phyloP scores from a whole-genome alignment of 2,888 invertebrate species.

The Sericinus montela region DNA sequence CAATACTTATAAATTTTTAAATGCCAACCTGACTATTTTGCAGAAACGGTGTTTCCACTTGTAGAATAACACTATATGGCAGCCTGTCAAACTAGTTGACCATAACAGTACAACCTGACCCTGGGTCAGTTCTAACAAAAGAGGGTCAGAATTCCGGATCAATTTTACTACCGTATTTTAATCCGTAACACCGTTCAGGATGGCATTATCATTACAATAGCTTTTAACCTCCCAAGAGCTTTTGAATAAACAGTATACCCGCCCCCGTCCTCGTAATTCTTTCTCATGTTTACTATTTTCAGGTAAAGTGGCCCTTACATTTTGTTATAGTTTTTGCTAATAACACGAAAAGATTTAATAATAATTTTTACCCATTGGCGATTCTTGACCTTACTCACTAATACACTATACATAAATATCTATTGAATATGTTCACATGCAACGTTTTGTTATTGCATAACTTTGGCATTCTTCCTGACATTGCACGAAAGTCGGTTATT shows the following conservation, averaged over 20 bases:
- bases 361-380: too few relatives aligned
- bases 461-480: constrained; percentile 33
- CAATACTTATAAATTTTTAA: too few relatives aligned
- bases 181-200: constrained; percentile 30
- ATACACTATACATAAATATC: neutral
- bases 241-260: too few relatives aligned
- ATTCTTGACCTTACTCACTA: neutral
- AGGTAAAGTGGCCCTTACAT: too few relatives aligned
- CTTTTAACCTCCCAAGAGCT: constrained; percentile 32
- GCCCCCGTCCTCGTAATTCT: too few relatives aligned
- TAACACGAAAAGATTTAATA: too few relatives aligned
- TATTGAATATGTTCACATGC: constrained; percentile 8
- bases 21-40: too few relatives aligned
- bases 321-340: too few relatives aligned
- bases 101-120: constrained; percentile 53
- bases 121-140: constrained; percentile 56
- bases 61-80: neutral
- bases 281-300: too few relatives aligned
- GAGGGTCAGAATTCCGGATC: constrained; percentile 38
- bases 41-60: too few relatives aligned
- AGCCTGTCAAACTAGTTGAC: constrained; percentile 35
- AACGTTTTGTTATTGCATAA: neutral
- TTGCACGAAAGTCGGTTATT: constrained; percentile 37
- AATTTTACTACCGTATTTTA: constrained; percentile 50
- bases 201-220: constrained; percentile 57